Evolutionary conservation across 2,113 vertebrate species (phyloP).

Genomic region (Ahaetulla prasina): DNA sequence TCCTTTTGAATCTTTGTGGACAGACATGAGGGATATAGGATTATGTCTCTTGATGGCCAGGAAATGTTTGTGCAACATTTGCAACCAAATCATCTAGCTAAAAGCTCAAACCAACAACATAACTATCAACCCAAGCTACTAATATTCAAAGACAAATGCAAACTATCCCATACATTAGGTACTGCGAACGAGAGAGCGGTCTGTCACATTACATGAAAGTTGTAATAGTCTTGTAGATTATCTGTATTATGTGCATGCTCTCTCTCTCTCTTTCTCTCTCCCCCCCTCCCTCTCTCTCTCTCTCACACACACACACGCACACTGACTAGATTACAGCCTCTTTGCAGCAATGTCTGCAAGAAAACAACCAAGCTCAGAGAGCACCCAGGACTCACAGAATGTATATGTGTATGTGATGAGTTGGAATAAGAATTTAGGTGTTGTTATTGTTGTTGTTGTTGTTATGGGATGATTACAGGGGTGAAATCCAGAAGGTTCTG

Average conservation of each 20-base stretch:
- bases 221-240: background rate
- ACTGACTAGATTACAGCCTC: background rate
- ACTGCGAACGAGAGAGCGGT: background rate
- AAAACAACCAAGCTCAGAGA: background rate
- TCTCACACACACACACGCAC: background rate
- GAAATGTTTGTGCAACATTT: too few relatives aligned
- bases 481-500: too few relatives aligned
- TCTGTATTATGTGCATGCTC: background rate
- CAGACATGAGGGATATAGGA: too few relatives aligned
- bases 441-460: background rate
- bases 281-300: background rate
- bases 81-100: too few relatives aligned
- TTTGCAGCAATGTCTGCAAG: background rate
- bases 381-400: background rate
- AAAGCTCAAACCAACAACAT: too few relatives aligned
- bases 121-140: too few relatives aligned
- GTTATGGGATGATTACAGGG: background rate
- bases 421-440: background rate
- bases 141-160: too few relatives aligned
- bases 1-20: too few relatives aligned
- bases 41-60: too few relatives aligned
- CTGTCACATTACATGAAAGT: background rate
- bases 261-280: too few relatives aligned
- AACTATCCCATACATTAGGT: background rate
- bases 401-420: background rate